Base-by-base conservation (phyloP, 2,113 vertebrate genomes). In the Strigops habroptila region DNA sequence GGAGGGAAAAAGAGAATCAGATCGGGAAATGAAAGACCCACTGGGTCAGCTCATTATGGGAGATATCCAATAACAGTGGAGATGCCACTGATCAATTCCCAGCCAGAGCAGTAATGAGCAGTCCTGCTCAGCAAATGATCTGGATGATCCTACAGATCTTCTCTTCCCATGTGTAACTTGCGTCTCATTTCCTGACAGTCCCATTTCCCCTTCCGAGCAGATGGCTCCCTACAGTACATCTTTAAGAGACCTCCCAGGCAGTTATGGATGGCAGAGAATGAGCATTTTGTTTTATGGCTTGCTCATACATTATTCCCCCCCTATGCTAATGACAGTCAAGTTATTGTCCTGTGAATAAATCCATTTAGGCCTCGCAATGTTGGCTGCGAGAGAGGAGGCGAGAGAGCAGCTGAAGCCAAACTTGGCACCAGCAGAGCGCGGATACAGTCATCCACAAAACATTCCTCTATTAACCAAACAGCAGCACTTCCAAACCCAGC, bases 401-500 rank as follows among this genome's bases (percentile, higher is more conserved):
- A 93, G 93, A 64, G 96, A 94, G 95, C 95, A 86, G 74, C 81
- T 93, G 81, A 92, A 97, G 95, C 80, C 91, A 80, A 77, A 88
- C 68, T 23, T 88, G 80, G 94, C 95, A 79, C 91, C 91, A 88
- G 79, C 96, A 63, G 95, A 94, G 94, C 27, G 35, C 7, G 86
- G 92, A 91, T 43, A 91, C 84, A 78, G 64, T 65, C 95, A 96
- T 90, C 95, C 90, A 88, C 89, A 81, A 95, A 96, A 95, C 69
- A 85, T 83, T 94, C 93, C 90, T 97, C 94, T 81, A 87, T 98
- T 92, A 96, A 95, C 96, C 93, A 90, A 97, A 94, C 96, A 87
- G 91, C 94, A 90, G 97, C 82, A 74, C 87, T 97, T 97, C 92
- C 97, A 96, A 93, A 83, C 88, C 94, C 97, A 96, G 97, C 68